Evolutionary conservation across 2,888 invertebrate genomes (phyloP).

Genomic region (Tiliacea citrago): DNA sequence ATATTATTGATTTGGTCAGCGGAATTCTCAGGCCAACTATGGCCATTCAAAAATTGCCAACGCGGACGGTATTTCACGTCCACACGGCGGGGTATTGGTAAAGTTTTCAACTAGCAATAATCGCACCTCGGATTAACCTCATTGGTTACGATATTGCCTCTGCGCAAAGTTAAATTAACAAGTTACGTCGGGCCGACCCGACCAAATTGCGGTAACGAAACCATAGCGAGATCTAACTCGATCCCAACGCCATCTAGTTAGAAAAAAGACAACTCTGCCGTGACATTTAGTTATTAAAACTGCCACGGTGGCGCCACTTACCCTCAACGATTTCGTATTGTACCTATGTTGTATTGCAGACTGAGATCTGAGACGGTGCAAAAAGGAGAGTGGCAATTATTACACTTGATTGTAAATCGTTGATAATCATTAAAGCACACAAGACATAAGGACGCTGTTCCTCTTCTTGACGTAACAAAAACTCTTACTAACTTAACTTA

Average conservation of each 20-base stretch:
- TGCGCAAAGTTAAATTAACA: constrained; percentile 94
- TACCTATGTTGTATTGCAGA: not conserved
- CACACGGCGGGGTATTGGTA: constrained; percentile 90
- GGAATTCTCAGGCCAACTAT: constrained; percentile 72
- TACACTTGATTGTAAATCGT: not conserved
- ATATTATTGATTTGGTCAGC: too few species aligned
- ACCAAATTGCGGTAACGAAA: constrained; percentile 32
- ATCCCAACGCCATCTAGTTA: constrained; percentile 58
- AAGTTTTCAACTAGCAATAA: constrained; percentile 98
- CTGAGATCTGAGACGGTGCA: too few species aligned
- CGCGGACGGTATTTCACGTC: constrained; percentile 89
- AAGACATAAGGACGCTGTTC: not conserved
- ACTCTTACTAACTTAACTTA: too few species aligned
- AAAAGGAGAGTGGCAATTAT: not conserved
- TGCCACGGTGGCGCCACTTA: constrained; percentile 5
- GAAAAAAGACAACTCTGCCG: constrained; percentile 16
- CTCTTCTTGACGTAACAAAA: not conserved
- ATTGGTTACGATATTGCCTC: constrained; percentile 98
- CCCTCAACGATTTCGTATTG: not conserved
- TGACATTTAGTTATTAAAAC: not conserved
- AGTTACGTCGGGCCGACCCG: not conserved
- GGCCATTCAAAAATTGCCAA: constrained; percentile 87
- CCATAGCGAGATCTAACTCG: constrained; percentile 53
- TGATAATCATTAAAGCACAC: not conserved
- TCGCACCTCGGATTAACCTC: constrained; percentile 96